Percentiles rank a stretch among this genome's conserved stretches.
phyloP scores from a whole-genome alignment of 2,113 vertebrate genomes.

The Taurulus bubalis region DNA sequence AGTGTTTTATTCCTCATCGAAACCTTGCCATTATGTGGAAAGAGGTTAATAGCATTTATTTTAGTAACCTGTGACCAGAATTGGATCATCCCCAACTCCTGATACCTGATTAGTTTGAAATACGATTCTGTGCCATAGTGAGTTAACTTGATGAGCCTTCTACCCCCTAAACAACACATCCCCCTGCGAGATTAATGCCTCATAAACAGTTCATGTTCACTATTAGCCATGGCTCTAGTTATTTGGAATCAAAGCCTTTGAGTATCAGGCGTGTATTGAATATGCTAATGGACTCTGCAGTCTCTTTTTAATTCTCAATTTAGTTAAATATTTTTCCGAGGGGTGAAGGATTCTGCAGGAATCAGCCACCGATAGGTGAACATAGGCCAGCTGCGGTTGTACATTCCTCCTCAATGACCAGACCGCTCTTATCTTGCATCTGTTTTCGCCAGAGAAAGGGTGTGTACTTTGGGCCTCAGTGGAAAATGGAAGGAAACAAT shows the following conservation, averaged over 20 bases:
- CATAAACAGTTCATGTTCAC: slow-evolving; percentile 40
- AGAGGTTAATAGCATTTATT: not conserved
- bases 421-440: slow-evolving; percentile 73
- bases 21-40: slow-evolving; percentile 9
- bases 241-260: slow-evolving; percentile 22
- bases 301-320: not conserved
- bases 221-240: slow-evolving; percentile 6
- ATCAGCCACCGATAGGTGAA: slow-evolving; percentile 60
- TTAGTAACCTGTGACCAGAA: slow-evolving; percentile 7
- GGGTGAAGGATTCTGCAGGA: slow-evolving; percentile 51
- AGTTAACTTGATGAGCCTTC: not conserved
- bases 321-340: slow-evolving; percentile 71
- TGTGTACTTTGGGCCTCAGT: slow-evolving; percentile 44
- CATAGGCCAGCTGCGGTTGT: slow-evolving; percentile 64
- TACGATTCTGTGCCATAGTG: not conserved
- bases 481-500: slow-evolving; percentile 79
- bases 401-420: slow-evolving; percentile 77
- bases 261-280: slow-evolving; percentile 26
- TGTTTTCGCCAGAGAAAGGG: slow-evolving; percentile 47
- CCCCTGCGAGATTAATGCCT: slow-evolving; percentile 36
- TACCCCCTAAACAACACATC: not conserved
- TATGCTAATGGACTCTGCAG: slow-evolving; percentile 30
- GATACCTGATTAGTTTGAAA: slow-evolving; percentile 1
- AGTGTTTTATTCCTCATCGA: slow-evolving; percentile 4
- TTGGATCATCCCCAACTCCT: not conserved